phyloP scores from a whole-genome alignment of 37 sponge, comb jelly and placozoan species.

The Spongia lamella region DNA sequence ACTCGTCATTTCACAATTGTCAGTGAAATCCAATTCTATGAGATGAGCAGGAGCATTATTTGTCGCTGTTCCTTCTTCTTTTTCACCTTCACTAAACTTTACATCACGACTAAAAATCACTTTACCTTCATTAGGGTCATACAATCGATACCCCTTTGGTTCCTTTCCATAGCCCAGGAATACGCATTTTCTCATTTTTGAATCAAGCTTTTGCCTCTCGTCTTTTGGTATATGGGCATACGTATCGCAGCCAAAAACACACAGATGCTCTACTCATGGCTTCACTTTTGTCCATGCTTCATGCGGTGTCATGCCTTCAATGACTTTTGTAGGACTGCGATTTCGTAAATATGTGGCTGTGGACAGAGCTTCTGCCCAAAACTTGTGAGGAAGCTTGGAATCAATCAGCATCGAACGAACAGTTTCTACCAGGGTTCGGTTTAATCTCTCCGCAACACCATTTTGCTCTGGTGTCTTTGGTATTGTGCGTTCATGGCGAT shows the following conservation, averaged over 20 bases:
- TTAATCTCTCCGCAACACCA: constrained; percentile 66
- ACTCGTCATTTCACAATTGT: too few relatives aligned
- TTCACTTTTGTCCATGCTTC: constrained; percentile 20
- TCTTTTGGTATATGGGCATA: constrained; percentile 10
- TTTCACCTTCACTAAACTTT: background rate
- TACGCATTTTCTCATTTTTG: constrained; percentile 1
- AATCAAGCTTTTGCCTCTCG: constrained; percentile 13
- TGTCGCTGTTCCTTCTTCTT: background rate
- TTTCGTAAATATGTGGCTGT: constrained; percentile 64
- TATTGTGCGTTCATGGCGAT: constrained; percentile 58
- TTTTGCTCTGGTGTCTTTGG: constrained; percentile 76
- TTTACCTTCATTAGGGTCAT: background rate
- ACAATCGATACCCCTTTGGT: constrained; percentile 14
- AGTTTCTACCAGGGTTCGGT: constrained; percentile 69
- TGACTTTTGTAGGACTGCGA: constrained; percentile 38
- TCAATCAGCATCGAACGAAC: constrained; percentile 61
- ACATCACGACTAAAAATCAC: constrained; percentile 15
- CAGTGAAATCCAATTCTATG: too few relatives aligned
- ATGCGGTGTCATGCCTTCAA: constrained; percentile 15
- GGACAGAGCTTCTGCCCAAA: constrained; percentile 78
- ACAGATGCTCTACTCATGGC: constrained; percentile 6
- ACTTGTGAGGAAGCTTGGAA: constrained; percentile 52
- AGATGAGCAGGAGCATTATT: too few relatives aligned
- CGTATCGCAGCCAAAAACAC: constrained; percentile 6
- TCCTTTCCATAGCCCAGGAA: constrained; percentile 11